Evolutionary conservation across 2,797 vertebrate genomes (phyloP).

Genomic region (Echeneis naucrates): DNA sequence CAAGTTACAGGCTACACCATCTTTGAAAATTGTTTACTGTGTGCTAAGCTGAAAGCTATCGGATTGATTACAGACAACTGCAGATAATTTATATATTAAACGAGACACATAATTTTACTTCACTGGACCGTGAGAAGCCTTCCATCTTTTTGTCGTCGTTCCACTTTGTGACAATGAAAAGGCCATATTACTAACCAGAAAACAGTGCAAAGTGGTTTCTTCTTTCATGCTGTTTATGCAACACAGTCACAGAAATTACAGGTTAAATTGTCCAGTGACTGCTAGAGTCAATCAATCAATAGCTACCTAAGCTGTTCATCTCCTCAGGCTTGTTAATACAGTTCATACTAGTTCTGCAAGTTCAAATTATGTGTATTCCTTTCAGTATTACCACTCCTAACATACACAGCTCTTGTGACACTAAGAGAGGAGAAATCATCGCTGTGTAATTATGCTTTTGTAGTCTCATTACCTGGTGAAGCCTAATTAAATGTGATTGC

Average conservation of each 20-base stretch:
- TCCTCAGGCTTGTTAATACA: neutral
- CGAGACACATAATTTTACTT: too few relatives aligned
- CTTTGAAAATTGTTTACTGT: too few relatives aligned
- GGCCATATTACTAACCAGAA: neutral
- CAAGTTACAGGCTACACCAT: too few relatives aligned
- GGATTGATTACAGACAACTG: too few relatives aligned
- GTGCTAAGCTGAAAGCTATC: too few relatives aligned
- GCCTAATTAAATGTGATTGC: constrained; percentile 46
- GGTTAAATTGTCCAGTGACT: neutral
- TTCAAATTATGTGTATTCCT: neutral
- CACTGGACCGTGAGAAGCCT: too few relatives aligned
- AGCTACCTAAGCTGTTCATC: neutral
- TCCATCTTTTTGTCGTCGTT: too few relatives aligned
- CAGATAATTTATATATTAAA: too few relatives aligned
- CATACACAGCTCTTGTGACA: neutral
- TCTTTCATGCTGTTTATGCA: neutral
- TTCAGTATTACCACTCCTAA: neutral
- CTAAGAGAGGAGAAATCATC: constrained; percentile 15
- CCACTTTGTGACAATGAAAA: too few relatives aligned
- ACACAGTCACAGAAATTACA: neutral
- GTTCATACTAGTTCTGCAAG: neutral
- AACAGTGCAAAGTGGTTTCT: neutral
- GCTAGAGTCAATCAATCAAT: too few relatives aligned
- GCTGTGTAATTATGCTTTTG: constrained; percentile 37
- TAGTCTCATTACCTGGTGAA: constrained; percentile 1